These are phyloP conservation scores for Thermophis baileyi DNA, from an alignment of 2,113 vertebrate genomes.

Conservation along the genomic window DNA sequence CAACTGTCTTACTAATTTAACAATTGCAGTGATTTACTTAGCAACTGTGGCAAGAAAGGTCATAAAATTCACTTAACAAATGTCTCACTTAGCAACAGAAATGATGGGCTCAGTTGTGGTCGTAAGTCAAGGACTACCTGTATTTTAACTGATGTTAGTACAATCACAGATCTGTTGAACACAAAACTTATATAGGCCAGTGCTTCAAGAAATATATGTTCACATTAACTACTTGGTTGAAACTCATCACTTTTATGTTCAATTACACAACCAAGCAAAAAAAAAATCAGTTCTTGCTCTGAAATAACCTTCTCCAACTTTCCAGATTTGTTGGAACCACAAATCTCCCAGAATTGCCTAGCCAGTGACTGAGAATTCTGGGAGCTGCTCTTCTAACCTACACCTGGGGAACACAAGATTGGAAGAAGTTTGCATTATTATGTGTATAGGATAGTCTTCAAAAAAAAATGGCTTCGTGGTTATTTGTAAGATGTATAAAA, in stretches of 20 bases:
- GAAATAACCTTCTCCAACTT: not conserved
- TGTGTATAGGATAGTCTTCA: not conserved
- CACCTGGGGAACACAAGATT: not conserved
- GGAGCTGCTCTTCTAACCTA: not conserved
- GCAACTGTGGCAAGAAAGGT: not conserved
- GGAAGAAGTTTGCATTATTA: not conserved
- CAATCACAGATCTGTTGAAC: not conserved
- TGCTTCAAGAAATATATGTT: not conserved
- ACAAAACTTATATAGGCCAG: not conserved
- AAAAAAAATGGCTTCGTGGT: not conserved
- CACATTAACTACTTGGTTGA: not conserved
- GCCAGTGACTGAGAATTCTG: not conserved
- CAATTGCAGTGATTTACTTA: not conserved
- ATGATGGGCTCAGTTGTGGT: not conserved
- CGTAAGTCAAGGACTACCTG: not conserved
- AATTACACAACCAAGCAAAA: not conserved
- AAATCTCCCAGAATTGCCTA: not conserved
- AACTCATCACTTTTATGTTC: not conserved
- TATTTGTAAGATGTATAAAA: not conserved
- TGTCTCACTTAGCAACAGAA: not conserved
- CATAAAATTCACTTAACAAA: not conserved
- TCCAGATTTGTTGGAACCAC: not conserved
- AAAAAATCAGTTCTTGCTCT: not conserved
- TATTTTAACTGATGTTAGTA: not conserved
- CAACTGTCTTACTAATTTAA: not conserved